phyloP scores from a whole-genome alignment of 2,888 invertebrate genomes.

The Oxystoma pomonae region DNA sequence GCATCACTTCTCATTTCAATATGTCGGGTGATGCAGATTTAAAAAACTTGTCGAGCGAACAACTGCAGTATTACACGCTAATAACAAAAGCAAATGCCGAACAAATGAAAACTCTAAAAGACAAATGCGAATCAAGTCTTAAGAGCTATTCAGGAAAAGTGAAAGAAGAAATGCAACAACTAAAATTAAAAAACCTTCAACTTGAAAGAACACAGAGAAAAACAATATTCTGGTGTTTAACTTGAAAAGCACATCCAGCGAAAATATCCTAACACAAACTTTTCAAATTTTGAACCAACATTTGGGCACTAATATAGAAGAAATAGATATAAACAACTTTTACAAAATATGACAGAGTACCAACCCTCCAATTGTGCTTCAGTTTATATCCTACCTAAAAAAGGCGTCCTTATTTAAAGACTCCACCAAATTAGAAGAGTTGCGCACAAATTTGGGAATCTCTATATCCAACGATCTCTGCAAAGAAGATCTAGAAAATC shows the following conservation, averaged over 20 bases:
- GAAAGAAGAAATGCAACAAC: background rate
- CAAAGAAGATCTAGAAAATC: too few species aligned
- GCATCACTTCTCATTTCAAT: too few species aligned
- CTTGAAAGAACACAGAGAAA: background rate
- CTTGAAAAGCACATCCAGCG: background rate
- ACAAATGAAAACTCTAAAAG: background rate
- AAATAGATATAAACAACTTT: background rate
- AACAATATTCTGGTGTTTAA: background rate
- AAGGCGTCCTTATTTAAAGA: background rate
- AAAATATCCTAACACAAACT: background rate
- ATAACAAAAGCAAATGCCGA: background rate
- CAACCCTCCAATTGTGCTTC: background rate
- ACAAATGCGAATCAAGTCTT: background rate
- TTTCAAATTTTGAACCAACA: background rate
- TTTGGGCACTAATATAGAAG: background rate
- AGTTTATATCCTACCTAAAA: background rate
- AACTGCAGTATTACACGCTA: background rate
- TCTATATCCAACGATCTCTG: background rate
- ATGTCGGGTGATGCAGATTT: background rate
- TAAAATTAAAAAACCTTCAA: background rate
- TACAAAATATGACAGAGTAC: background rate
- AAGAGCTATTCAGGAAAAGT: background rate
- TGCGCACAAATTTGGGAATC: background rate
- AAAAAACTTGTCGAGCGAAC: background rate
- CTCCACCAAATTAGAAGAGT: background rate